Conservation (phyloP, 2,888 invertebrate genomes). For the Branchinecta sandiegonensis region DNA sequence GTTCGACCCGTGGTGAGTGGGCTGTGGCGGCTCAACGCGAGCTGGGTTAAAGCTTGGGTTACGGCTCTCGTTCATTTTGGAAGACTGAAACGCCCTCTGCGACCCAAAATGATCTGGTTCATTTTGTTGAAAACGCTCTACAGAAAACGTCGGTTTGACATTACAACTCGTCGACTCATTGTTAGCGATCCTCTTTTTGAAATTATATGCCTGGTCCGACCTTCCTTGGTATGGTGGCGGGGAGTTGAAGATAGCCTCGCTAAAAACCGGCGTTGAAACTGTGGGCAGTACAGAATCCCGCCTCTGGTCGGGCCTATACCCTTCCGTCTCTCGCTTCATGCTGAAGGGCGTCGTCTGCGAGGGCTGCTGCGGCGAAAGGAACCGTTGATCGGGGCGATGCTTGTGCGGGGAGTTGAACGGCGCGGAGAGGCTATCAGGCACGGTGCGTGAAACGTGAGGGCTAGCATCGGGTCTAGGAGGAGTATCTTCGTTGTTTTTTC, state of each 20-base stretch:
- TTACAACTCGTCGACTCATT: not conserved
- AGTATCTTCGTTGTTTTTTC: slow-evolving; percentile 56
- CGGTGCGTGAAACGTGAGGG: slow-evolving; percentile 17
- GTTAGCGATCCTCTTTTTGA: not conserved
- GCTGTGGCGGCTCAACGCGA: not conserved
- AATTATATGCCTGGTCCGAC: not conserved
- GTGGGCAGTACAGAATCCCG: not conserved
- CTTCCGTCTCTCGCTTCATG: not conserved
- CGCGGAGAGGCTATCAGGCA: not conserved
- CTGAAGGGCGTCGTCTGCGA: not conserved
- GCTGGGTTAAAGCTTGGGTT: not conserved
- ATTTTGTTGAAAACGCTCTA: not conserved
- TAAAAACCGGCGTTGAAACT: slow-evolving; percentile 11
- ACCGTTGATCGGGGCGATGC: not conserved
- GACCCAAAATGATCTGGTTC: not conserved
- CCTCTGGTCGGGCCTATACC: not conserved
- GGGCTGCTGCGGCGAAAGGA: not conserved
- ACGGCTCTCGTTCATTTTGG: not conserved
- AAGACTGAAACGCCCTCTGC: not conserved
- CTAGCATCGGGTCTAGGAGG: slow-evolving; percentile 22
- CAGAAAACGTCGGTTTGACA: not conserved
- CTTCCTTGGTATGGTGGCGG: not conserved
- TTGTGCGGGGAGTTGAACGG: not conserved
- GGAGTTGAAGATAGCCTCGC: not conserved
- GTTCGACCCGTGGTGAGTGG: not conserved